These are phyloP conservation scores for Drosophila ambigua DNA, from an alignment of 1,140 invertebrate genomes.

Conservation along the genomic window DNA sequence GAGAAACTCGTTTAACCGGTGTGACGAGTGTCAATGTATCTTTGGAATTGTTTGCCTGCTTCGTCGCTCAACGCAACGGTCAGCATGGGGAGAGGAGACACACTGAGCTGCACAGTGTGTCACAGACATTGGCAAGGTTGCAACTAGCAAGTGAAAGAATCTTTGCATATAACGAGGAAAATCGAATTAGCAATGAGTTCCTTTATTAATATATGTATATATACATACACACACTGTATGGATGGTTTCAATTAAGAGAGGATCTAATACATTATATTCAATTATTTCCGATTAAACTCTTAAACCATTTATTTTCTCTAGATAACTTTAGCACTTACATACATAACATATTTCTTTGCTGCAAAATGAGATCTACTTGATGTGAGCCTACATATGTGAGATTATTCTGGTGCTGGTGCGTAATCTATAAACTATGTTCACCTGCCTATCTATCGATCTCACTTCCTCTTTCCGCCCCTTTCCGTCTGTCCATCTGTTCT, in stretches of 20 bases:
- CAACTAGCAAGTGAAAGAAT: not conserved
- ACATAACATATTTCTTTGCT: no score
- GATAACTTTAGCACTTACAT: no score
- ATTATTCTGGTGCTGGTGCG: no score
- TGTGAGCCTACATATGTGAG: not conserved
- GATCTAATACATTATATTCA: no score
- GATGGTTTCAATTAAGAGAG: no score
- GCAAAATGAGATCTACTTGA: not conserved
- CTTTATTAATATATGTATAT: no score
- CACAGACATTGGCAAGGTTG: not conserved
- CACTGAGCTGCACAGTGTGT: constrained; percentile 32
- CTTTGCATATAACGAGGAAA: no score
- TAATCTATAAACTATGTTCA: constrained; percentile 20
- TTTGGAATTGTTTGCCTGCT: constrained; percentile 57
- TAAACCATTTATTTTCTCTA: no score
- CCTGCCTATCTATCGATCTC: constrained; percentile 52
- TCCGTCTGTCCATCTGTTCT: constrained; percentile 6
- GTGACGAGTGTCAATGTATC: constrained; percentile 71
- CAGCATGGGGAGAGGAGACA: constrained; percentile 29
- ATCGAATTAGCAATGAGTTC: no score
- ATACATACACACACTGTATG: no score
- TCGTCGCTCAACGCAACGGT: constrained; percentile 61
- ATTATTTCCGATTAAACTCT: no score
- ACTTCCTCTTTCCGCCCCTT: constrained; percentile 43
- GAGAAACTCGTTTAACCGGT: constrained; percentile 68